Base-by-base conservation (phyloP, 2,113 vertebrate species). In the Hippotragus niger region DNA sequence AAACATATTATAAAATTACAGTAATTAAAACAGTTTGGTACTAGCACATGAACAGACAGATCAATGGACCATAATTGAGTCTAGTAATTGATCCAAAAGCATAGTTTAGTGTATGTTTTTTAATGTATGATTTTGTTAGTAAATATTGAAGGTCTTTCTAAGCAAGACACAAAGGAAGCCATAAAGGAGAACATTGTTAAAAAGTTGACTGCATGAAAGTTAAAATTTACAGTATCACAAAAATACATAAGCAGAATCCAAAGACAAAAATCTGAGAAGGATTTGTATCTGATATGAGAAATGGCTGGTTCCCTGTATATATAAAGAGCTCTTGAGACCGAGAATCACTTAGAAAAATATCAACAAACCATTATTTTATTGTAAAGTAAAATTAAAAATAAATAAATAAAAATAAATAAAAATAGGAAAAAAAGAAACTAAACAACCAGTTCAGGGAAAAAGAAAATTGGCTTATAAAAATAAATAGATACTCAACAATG, bases 141-240 rank as follows among this genome's bases (percentile, higher is more conserved):
- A 90, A 84, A 74, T 92, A 93, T 29, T 85, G 80, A 81, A 88
- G 27, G 33, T 58, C 50, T 97, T 96, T 95, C 47, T 97, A 91
- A 97, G 40, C 16, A 96, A 67, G 43, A 76, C 23, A 67, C 55
- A 62, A 86, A 97, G 9, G 58, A 81, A 95, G 19, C 12, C 45
- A 81, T 88, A 80, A 90, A 78, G 15, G 13, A 67, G 52, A 84
- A 60, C 43, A 93, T 23, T 60, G 47, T 80, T 90, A 82, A 94
- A 82, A 94, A 52, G 88, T 71, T 88, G 21, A 50, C 21, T 88
- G 16, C 27, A 62, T 4, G 11, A 90, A 93, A 91, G 15, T 91
- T 90, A 88, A 96, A 91, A 88, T 83, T 62, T 91, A 91, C 5
- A 91, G 10, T 43, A 91, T 29, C 60, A 52, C 13, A 81, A 85